Evolutionary conservation across 2,113 vertebrate genomes (phyloP).

Genomic region (Psophia crepitans): DNA sequence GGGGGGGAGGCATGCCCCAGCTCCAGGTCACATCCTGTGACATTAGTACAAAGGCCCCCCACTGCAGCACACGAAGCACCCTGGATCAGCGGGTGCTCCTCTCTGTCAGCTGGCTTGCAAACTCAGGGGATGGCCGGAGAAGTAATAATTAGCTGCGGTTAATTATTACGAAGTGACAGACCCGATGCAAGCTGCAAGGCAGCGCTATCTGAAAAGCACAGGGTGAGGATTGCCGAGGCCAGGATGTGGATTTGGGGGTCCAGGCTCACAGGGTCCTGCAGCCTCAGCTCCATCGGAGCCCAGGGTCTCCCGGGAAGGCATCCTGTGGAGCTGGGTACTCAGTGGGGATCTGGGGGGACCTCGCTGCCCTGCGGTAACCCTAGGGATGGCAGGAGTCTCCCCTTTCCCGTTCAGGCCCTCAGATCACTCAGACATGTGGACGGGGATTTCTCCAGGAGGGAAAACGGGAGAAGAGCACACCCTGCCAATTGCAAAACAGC

Average conservation of each 20-base stretch:
- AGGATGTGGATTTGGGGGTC: accelerated
- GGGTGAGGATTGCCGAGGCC: accelerated
- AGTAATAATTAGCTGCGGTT: background rate
- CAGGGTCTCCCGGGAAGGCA: background rate
- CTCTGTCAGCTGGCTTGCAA: background rate
- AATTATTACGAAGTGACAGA: background rate
- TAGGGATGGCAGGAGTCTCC: background rate
- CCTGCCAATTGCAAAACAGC: slow-evolving; percentile 22
- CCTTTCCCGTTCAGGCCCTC: background rate
- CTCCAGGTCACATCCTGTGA: background rate
- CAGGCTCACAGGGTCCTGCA: background rate
- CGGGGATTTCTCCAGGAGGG: background rate
- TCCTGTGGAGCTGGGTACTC: background rate
- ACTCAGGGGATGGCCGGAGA: background rate
- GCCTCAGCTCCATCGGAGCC: background rate
- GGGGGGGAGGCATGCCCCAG: background rate
- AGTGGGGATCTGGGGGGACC: accelerated
- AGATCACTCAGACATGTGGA: background rate
- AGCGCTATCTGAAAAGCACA: accelerated
- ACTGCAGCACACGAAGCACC: background rate
- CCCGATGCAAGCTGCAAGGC: background rate
- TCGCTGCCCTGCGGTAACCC: background rate
- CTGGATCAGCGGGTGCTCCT: background rate
- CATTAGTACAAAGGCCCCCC: background rate
- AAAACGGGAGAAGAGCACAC: background rate